phyloP scores from a whole-genome alignment of 2,113 vertebrate species.

The Apistogramma diplotaenia region DNA sequence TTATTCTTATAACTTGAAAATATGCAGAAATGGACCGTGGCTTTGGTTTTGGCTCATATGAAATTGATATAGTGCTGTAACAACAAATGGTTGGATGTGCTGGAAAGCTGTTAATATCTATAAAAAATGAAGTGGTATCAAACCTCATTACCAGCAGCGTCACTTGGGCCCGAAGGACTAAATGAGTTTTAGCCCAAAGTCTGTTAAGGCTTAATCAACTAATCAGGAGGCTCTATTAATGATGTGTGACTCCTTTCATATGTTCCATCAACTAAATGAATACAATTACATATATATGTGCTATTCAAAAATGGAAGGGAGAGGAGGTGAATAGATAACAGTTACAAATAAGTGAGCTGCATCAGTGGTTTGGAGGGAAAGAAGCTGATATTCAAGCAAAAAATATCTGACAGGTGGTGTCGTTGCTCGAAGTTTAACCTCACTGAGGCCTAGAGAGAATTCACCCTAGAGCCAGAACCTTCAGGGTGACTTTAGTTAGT shows the following conservation, averaged over 20 bases:
- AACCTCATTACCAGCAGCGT: slow-evolving; percentile 58
- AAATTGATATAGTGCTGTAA: neutral
- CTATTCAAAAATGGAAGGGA: slow-evolving; percentile 23
- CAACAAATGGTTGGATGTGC: slow-evolving; percentile 25
- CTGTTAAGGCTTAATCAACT: slow-evolving; percentile 64
- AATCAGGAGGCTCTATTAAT: slow-evolving; percentile 59
- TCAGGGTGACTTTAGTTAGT: slow-evolving; percentile 64
- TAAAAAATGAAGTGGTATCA: slow-evolving; percentile 27
- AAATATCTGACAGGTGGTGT: slow-evolving; percentile 51
- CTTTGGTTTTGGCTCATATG: neutral
- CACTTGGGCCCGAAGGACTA: slow-evolving; percentile 37
- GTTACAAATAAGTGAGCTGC: neutral
- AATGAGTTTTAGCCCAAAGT: slow-evolving; percentile 61
- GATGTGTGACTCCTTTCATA: slow-evolving; percentile 56
- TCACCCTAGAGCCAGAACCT: slow-evolving; percentile 41
- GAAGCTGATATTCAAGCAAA: neutral
- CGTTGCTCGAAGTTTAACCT: slow-evolving; percentile 47
- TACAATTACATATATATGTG: slow-evolving; percentile 40
- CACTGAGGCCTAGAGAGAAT: slow-evolving; percentile 26
- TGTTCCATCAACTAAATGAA: slow-evolving; percentile 55
- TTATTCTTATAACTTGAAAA: neutral
- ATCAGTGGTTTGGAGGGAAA: neutral
- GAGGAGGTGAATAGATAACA: neutral
- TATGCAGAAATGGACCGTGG: neutral
- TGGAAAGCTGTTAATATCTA: slow-evolving; percentile 34